Percentiles rank a stretch among this genome's conserved stretches.
Evolutionary conservation across 2,113 vertebrate species (phyloP).

Genomic region (Butorides virescens): DNA sequence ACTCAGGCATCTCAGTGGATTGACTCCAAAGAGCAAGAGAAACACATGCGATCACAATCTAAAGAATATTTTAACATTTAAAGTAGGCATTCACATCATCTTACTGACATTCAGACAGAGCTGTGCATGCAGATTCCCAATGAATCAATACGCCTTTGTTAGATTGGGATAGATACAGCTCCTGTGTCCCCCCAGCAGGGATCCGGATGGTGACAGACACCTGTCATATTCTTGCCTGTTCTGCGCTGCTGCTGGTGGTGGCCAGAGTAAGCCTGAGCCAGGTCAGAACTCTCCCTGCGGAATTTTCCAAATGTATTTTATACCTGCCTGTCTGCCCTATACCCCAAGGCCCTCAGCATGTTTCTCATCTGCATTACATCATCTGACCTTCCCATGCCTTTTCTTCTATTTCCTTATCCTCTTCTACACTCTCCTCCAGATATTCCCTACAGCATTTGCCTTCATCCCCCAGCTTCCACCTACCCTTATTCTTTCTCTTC

Average conservation of each 20-base stretch:
- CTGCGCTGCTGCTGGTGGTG: rapidly evolving
- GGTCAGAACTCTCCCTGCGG: neutral
- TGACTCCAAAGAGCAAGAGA: conserved; percentile 37
- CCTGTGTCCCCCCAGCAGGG: neutral
- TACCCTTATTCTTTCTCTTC: neutral
- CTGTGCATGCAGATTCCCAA: conserved; percentile 34
- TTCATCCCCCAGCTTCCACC: neutral
- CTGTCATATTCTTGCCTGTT: neutral
- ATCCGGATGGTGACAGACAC: neutral
- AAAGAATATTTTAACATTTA: conserved; percentile 76
- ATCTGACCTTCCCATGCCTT: neutral
- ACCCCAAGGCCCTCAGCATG: rapidly evolving
- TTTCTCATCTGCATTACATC: neutral
- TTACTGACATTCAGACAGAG: conserved; percentile 65
- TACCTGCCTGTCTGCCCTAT: neutral
- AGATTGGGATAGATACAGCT: neutral
- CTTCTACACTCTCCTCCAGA: neutral
- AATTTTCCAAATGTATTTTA: neutral
- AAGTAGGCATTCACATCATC: conserved; percentile 42
- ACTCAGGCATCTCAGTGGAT: conserved; percentile 44
- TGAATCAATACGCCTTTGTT: conserved; percentile 67
- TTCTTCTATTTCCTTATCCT: neutral
- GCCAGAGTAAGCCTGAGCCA: neutral
- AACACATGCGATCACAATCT: conserved; percentile 46
- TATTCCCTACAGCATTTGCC: neutral